phyloP scores from a whole-genome alignment of 2,113 vertebrate species.

The Oenanthe melanoleuca region DNA sequence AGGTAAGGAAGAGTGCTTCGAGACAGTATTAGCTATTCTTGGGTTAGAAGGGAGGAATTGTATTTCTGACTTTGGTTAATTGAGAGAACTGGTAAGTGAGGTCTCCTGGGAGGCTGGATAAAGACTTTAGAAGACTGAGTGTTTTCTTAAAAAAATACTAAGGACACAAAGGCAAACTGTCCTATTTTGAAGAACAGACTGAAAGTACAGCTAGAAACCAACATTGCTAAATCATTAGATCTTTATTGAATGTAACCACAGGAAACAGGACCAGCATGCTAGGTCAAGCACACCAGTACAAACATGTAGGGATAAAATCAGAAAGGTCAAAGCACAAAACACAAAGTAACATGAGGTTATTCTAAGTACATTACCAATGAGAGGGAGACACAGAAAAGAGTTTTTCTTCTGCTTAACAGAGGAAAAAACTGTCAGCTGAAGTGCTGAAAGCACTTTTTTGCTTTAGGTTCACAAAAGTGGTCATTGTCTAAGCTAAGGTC shows the following conservation, averaged over 20 bases:
- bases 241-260: constrained; percentile 11
- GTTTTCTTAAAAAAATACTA: constrained; percentile 33
- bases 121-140: not conserved
- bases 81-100: constrained; percentile 12
- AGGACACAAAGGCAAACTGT: constrained; percentile 50
- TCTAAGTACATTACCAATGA: constrained; percentile 18
- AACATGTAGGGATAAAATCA: constrained; percentile 53
- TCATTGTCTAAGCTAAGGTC: not conserved
- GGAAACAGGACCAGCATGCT: constrained; percentile 21
- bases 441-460: not conserved
- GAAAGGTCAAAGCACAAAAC: constrained; percentile 40
- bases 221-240: constrained; percentile 23
- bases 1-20: constrained; percentile 77
- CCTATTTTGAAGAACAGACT: constrained; percentile 50
- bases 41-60: constrained; percentile 27
- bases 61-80: not conserved
- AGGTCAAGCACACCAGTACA: constrained; percentile 25
- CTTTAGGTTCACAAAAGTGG: not conserved
- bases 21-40: not conserved
- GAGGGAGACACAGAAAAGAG: not conserved
- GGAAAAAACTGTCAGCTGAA: not conserved
- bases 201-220: constrained; percentile 41
- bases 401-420: constrained; percentile 2
- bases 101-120: constrained; percentile 24
- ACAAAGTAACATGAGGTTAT: constrained; percentile 50